A percentile compares a stretch with the other conserved stretches of the same genome.
Evolutionary conservation across 2,113 vertebrate genomes (phyloP).

Genomic region (Centropus unirufus): DNA sequence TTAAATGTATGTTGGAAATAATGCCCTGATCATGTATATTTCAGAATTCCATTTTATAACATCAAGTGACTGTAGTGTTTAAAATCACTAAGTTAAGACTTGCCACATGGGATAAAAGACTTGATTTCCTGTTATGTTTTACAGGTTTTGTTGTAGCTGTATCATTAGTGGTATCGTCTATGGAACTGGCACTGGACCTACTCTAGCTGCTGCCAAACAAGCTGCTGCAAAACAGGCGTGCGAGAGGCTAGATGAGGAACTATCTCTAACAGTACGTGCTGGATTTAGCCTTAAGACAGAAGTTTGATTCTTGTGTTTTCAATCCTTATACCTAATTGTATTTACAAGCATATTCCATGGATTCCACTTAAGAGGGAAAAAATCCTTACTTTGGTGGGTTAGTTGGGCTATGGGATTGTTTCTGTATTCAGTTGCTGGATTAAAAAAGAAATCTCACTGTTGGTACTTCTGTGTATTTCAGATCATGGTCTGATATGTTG

Average conservation of each 20-base stretch:
- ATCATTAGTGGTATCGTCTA: background rate
- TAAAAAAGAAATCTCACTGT: background rate
- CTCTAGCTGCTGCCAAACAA: slow-evolving; percentile 48
- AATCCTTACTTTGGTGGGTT: background rate
- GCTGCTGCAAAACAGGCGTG: slow-evolving; percentile 62
- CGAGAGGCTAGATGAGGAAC: background rate
- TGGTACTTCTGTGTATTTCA: background rate
- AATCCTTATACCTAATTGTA: background rate
- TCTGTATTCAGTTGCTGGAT: background rate
- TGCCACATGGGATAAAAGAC: background rate
- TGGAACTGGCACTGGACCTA: background rate
- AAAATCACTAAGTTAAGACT: background rate
- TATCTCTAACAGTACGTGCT: background rate
- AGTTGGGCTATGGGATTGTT: background rate
- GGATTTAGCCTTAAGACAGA: background rate
- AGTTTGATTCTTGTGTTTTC: background rate
- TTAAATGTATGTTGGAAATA: background rate
- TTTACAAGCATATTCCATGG: background rate
- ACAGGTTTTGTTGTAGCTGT: slow-evolving; percentile 57
- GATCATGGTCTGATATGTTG: background rate
- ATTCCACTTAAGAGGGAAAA: background rate
- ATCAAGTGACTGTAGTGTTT: background rate
- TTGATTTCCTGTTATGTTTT: background rate
- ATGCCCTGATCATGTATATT: background rate
- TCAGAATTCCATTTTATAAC: background rate